These are phyloP conservation scores for Argynnis bischoffii DNA, from an alignment of 2,888 invertebrate species.

Conservation along the genomic window DNA sequence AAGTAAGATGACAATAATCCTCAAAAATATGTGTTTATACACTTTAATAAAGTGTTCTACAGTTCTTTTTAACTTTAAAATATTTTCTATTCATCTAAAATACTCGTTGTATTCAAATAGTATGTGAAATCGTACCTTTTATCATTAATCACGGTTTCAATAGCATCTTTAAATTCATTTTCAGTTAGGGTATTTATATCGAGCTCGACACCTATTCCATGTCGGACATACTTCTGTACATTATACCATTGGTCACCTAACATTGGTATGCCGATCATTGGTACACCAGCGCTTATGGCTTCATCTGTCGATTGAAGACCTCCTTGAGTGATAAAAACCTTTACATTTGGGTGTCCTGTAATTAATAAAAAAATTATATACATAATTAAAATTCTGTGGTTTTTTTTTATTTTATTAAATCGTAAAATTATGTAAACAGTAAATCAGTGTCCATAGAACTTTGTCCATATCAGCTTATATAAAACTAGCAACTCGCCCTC, in stretches of 20 bases:
- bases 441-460: too few relatives aligned
- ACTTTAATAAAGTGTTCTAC: too few relatives aligned
- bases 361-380: slow-evolving; percentile 21
- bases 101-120: too few relatives aligned
- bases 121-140: slow-evolving; percentile 41
- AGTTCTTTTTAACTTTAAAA: too few relatives aligned
- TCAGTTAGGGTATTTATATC: slow-evolving; percentile 49
- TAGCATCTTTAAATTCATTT: slow-evolving; percentile 45
- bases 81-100: too few relatives aligned
- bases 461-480: too few relatives aligned
- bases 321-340: slow-evolving; percentile 63
- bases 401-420: too few relatives aligned
- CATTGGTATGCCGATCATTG: slow-evolving; percentile 62
- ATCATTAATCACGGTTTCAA: slow-evolving; percentile 44
- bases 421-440: too few relatives aligned
- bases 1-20: too few relatives aligned
- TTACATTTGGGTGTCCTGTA: slow-evolving; percentile 66
- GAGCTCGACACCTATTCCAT: slow-evolving; percentile 52
- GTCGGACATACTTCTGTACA: slow-evolving; percentile 48
- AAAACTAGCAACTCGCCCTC: too few relatives aligned
- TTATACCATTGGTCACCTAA: slow-evolving; percentile 64
- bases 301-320: slow-evolving; percentile 69
- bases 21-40: too few relatives aligned
- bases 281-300: slow-evolving; percentile 60
- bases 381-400: too few relatives aligned